Base-by-base conservation (phyloP, 2,888 invertebrate genomes). In the Drosophila cognata region DNA sequence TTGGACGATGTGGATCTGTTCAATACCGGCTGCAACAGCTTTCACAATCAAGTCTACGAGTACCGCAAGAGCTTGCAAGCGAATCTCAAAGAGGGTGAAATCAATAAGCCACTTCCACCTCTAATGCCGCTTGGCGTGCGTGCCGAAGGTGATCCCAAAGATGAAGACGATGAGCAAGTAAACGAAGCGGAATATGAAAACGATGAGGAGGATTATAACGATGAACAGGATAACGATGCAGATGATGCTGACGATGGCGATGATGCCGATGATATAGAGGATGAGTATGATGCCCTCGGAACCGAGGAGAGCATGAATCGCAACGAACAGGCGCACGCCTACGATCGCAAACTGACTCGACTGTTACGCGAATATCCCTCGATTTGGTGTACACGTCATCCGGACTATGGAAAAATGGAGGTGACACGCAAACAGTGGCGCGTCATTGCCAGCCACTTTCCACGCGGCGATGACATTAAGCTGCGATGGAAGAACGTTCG, bases 401-500 rank as follows among this genome's bases (percentile, higher is more conserved):
- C 91, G 16, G 92, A 92, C 31, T 92, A 92, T 71, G 92, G 92
- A 18, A 92, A 90, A 33, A 88, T 84, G 56, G 89, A 88, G 36
- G 83, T 91, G 4, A 92, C 92, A 0, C 85, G 90, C 38, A 91
- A 89, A n/a, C 91, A 91, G 55, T 92, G 92, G 92, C 87, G 88
- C n/a, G 91, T 89, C n/a, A 91, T 92, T 33, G 81, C 87, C 10
- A 81, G 78, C 21, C 91, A 92, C 65, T 92, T 92, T 64, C 82
- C 82, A 4, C 87, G 82, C 5, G 89, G 83, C 18, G 91, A 92
- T 13, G 87, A 92, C 38, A 91, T 91, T 0, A 92, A 91, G 52
- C 68, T 91, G 36, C 91, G 92, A 7, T 92, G 92, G 92, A 92
- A 89, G 63, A 92, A 88, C 57, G 82, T 92, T 29, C 91, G 92